Conservation (phyloP, 2,113 vertebrate genomes). For the Pollachius pollachius region DNA sequence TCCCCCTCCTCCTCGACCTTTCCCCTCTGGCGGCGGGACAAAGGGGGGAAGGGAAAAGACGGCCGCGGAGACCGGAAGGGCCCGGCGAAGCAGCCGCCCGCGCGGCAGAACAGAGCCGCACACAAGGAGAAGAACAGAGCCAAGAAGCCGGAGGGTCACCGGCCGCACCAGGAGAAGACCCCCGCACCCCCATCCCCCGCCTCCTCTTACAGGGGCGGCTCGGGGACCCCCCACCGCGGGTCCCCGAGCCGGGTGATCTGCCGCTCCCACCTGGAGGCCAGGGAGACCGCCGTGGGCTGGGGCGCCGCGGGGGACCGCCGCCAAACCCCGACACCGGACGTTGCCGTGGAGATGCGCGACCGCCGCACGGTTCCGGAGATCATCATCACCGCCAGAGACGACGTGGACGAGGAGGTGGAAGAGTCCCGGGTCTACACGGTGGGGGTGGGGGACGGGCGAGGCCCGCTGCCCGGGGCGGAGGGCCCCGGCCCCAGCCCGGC, state of each 20-base stretch:
- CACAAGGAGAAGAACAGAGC: slow-evolving; percentile 38
- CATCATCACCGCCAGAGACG: slow-evolving; percentile 61
- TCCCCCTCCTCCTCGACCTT: slow-evolving; percentile 49
- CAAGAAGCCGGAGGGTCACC: slow-evolving; percentile 18
- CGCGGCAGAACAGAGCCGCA: slow-evolving; percentile 4
- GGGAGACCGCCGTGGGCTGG: slow-evolving; percentile 32
- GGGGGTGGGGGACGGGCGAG: not conserved
- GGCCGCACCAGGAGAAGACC: slow-evolving; percentile 41
- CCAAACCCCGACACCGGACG: slow-evolving; percentile 3
- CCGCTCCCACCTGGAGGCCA: slow-evolving; percentile 34
- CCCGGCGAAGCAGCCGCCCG: slow-evolving; percentile 27
- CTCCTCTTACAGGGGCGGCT: slow-evolving; percentile 49
- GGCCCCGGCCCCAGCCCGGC: not conserved
- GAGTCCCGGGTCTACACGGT: not conserved
- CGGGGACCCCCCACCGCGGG: slow-evolving; percentile 29
- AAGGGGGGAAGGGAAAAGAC: slow-evolving; percentile 37
- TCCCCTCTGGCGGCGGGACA: slow-evolving; percentile 38
- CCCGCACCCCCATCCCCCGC: not conserved
- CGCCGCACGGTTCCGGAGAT: slow-evolving; percentile 62
- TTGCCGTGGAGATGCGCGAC: slow-evolving; percentile 54
- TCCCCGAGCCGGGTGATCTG: slow-evolving; percentile 35
- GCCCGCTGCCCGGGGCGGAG: slow-evolving; percentile 40
- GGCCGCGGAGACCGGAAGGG: slow-evolving; percentile 38
- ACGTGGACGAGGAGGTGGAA: slow-evolving; percentile 41
- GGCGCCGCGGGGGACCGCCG: not conserved